These are phyloP conservation scores for Pseudomugil gertrudae DNA, from an alignment of 2,797 vertebrate genomes.

Conservation along the genomic window DNA sequence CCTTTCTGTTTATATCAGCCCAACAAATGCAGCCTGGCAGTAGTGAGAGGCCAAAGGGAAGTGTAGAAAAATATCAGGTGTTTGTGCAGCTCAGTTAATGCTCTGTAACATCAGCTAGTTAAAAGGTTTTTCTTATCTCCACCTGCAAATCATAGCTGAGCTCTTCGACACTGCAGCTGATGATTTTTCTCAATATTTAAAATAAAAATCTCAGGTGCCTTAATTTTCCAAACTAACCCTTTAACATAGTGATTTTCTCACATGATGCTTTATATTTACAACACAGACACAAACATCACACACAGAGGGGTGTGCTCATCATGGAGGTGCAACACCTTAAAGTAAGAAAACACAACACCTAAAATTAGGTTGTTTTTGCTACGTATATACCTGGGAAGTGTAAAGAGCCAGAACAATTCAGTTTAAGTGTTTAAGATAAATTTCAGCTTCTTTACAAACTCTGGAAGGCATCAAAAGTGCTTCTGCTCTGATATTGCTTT, in stretches of 20 bases:
- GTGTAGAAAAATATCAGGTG: background rate
- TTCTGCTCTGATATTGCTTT: background rate
- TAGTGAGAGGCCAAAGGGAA: background rate
- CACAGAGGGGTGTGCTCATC: background rate
- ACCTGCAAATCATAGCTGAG: background rate
- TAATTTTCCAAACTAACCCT: background rate
- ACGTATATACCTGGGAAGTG: too few species aligned
- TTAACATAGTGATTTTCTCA: background rate
- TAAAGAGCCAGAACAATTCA: background rate
- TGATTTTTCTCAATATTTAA: background rate
- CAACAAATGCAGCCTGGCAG: background rate
- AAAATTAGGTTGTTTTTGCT: too few species aligned
- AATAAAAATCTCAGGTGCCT: background rate
- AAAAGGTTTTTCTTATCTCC: background rate
- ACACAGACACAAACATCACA: background rate
- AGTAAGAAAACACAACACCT: background rate
- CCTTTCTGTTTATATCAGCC: constrained; percentile 8
- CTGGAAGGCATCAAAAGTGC: background rate
- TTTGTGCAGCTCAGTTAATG: background rate
- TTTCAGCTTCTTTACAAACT: background rate
- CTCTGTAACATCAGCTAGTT: background rate
- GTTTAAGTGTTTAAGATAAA: background rate
- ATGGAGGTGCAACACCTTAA: background rate
- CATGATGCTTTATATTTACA: background rate
- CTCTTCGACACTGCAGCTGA: constrained; percentile 8